These are phyloP conservation scores for Gambusia holbrooki DNA, from an alignment of 2,113 vertebrate genomes.

Conservation along the genomic window DNA sequence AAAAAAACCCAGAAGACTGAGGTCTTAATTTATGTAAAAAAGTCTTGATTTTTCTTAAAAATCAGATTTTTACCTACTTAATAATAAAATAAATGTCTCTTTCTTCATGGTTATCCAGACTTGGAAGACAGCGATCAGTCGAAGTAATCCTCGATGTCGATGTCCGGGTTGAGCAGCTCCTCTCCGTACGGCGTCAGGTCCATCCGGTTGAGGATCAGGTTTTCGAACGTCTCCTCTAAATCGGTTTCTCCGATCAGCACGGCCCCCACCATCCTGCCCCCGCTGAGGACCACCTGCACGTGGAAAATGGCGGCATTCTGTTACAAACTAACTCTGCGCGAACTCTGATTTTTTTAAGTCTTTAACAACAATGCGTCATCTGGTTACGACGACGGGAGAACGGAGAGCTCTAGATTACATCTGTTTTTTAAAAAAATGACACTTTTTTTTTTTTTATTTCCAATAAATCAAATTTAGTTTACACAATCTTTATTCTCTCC, in stretches of 20 bases:
- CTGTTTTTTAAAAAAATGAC: no score
- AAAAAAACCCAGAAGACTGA: no score
- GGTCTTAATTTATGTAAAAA: not conserved
- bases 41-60: not conserved
- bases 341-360: not conserved
- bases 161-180: constrained; percentile 89
- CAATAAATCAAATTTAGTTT: no score
- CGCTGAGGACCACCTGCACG: constrained; percentile 83
- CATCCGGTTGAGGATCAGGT: constrained; percentile 97
- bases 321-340: not conserved
- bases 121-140: constrained; percentile 77
- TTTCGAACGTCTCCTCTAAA: constrained; percentile 98
- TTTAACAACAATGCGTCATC: not conserved
- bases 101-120: not conserved
- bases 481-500: no score
- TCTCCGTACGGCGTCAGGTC: constrained; percentile 92
- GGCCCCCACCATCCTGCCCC: constrained; percentile 91
- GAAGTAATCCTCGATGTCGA: constrained; percentile 98
- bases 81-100: not conserved
- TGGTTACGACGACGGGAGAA: no score
- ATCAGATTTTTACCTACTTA: not conserved
- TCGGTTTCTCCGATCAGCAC: constrained; percentile 94
- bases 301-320: not conserved
- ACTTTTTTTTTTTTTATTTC: no score
- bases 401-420: no score